Evolutionary conservation across 2,888 invertebrate genomes (phyloP).

Genomic region (Eupithecia abbreviata): DNA sequence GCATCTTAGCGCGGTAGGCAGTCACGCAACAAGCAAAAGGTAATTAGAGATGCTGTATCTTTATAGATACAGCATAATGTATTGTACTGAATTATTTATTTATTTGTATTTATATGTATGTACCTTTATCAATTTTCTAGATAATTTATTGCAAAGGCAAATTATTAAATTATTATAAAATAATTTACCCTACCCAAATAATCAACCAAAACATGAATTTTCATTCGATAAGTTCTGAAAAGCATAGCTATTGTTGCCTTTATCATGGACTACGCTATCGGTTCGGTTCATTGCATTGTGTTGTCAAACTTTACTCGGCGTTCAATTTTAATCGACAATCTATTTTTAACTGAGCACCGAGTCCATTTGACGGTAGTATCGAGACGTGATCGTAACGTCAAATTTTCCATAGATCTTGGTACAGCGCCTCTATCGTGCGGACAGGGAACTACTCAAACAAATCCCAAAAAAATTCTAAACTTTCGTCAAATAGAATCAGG

Average conservation of each 20-base stretch:
- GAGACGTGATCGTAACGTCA: too few relatives aligned
- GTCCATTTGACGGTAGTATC: too few relatives aligned
- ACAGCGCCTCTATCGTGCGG: too few relatives aligned
- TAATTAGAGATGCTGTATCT: too few relatives aligned
- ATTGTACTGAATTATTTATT: background rate
- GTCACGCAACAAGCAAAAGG: too few relatives aligned
- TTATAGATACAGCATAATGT: background rate
- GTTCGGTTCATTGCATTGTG: conserved; percentile 2
- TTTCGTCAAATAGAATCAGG: too few relatives aligned
- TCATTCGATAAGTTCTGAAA: conserved; percentile 26
- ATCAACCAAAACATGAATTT: conserved; percentile 2
- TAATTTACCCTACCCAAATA: background rate
- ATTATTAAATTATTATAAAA: background rate
- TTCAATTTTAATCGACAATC: background rate
- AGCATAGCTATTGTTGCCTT: conserved; percentile 37
- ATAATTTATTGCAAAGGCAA: background rate
- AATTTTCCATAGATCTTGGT: too few relatives aligned
- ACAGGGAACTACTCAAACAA: too few relatives aligned
- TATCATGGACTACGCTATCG: background rate
- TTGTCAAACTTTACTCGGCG: conserved; percentile 8
- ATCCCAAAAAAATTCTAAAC: too few relatives aligned
- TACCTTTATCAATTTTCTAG: background rate
- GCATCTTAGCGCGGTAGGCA: too few relatives aligned
- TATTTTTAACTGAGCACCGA: background rate
- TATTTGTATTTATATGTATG: background rate